A percentile compares a stretch with the other conserved stretches of the same genome.
Conservation (phyloP, 2,888 invertebrate species). For the Lithosia quadra region DNA sequence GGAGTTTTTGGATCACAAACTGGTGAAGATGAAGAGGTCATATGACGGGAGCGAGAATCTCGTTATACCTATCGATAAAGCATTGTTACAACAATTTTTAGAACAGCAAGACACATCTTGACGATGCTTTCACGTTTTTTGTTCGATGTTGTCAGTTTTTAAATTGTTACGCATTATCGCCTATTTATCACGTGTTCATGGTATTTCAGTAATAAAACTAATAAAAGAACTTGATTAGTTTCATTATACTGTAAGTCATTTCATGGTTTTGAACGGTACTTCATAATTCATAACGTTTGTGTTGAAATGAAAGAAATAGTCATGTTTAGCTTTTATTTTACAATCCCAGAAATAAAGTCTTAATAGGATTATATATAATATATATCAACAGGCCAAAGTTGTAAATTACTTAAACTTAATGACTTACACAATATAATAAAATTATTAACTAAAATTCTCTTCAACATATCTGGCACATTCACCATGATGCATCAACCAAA, state of each 20-base stretch:
- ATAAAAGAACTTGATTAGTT: background rate
- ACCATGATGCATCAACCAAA: conserved; percentile 84
- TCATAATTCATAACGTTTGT: background rate
- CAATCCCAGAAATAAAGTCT: conserved; percentile 87
- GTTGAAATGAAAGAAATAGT: conserved; percentile 62
- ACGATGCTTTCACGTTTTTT: conserved; percentile 24
- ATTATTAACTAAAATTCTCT: conserved; percentile 86
- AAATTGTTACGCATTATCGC: background rate
- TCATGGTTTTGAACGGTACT: background rate
- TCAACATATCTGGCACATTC: conserved; percentile 85
- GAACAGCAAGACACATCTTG: conserved; percentile 84
- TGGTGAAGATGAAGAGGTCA: conserved; percentile 93
- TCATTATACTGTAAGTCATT: background rate
- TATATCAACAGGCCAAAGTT: conserved; percentile 86
- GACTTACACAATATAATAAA: conserved; percentile 87
- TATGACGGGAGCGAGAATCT: conserved; percentile 94
- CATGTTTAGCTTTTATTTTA: conserved; percentile 84
- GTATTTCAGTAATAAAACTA: conserved; percentile 10
- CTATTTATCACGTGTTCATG: conserved; percentile 3
- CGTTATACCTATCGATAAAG: conserved; percentile 91
- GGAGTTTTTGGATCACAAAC: conserved; percentile 98
- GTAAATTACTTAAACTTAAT: conserved; percentile 88
- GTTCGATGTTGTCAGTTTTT: background rate
- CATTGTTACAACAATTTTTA: conserved; percentile 92
- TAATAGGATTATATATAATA: conserved; percentile 87